Evolutionary conservation across 2,888 invertebrate species (phyloP).

Genomic region (Torymus tubicola): DNA sequence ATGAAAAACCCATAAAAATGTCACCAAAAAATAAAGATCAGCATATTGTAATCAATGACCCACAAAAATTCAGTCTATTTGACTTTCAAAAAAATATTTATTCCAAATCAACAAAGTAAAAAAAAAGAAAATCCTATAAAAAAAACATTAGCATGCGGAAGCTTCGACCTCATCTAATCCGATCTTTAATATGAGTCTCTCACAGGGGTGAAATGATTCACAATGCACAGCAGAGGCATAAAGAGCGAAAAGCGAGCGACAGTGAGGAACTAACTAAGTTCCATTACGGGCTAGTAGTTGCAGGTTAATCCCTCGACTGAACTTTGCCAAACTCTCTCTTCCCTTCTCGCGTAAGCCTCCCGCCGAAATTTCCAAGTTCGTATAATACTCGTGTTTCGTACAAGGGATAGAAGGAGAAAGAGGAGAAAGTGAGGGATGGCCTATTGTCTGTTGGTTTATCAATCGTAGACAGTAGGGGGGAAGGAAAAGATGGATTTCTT

Average conservation of each 20-base stretch:
- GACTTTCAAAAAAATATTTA: too few relatives aligned
- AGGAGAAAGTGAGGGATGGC: slow-evolving; percentile 15
- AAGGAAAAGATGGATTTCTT: too few relatives aligned
- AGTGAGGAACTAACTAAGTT: slow-evolving; percentile 62
- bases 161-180: too few relatives aligned
- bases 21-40: too few relatives aligned
- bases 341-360: background rate
- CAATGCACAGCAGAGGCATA: too few relatives aligned
- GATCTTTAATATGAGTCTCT: too few relatives aligned
- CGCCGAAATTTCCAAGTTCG: slow-evolving; percentile 28
- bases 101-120: too few relatives aligned
- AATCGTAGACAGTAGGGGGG: background rate
- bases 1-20: too few relatives aligned
- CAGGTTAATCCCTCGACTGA: slow-evolving; percentile 67
- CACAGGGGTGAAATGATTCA: too few relatives aligned
- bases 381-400: slow-evolving; percentile 34
- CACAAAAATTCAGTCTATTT: too few relatives aligned
- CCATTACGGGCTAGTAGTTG: slow-evolving; percentile 64
- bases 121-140: too few relatives aligned
- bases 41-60: too few relatives aligned
- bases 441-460: slow-evolving; percentile 39
- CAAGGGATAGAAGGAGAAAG: background rate
- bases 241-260: background rate
- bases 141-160: background rate
- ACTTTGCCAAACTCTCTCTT: slow-evolving; percentile 57